Conservation (phyloP, 2,113 vertebrate species). For the Tragelaphus imberbis region DNA sequence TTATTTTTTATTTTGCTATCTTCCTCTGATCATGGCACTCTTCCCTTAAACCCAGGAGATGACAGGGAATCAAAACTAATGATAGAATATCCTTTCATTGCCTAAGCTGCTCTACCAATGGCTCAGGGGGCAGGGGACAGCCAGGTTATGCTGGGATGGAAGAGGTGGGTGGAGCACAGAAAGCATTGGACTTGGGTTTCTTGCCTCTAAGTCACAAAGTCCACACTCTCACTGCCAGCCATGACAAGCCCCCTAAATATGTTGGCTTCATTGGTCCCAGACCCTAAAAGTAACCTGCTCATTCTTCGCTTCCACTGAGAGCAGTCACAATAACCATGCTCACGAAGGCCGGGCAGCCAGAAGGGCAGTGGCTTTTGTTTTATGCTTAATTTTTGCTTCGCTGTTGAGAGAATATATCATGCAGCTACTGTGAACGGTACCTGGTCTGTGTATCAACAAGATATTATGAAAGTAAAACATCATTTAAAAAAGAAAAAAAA, state of each 20-base stretch:
- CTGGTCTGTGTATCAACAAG: slow-evolving; percentile 48
- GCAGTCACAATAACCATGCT: background rate
- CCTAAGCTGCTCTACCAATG: background rate
- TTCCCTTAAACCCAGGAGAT: background rate
- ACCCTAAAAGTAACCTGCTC: background rate
- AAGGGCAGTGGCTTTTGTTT: background rate
- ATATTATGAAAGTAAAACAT: slow-evolving; percentile 20
- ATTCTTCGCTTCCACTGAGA: background rate
- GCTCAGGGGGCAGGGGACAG: background rate
- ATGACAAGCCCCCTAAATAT: background rate
- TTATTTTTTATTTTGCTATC: background rate
- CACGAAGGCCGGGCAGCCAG: background rate
- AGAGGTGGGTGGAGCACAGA: background rate
- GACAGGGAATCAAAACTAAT: background rate
- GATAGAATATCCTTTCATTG: background rate
- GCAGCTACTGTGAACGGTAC: background rate
- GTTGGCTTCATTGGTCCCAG: background rate
- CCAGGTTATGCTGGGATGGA: background rate
- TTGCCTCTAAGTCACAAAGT: background rate
- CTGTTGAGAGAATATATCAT: background rate
- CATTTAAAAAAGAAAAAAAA: background rate
- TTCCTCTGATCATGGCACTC: background rate
- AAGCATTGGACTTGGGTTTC: background rate
- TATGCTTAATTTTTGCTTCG: background rate
- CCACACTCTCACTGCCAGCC: background rate